Percentiles rank a stretch among this genome's conserved stretches.
Evolutionary conservation across 2,797 vertebrate species (phyloP).

Genomic region (Rhinichthys osculus): DNA sequence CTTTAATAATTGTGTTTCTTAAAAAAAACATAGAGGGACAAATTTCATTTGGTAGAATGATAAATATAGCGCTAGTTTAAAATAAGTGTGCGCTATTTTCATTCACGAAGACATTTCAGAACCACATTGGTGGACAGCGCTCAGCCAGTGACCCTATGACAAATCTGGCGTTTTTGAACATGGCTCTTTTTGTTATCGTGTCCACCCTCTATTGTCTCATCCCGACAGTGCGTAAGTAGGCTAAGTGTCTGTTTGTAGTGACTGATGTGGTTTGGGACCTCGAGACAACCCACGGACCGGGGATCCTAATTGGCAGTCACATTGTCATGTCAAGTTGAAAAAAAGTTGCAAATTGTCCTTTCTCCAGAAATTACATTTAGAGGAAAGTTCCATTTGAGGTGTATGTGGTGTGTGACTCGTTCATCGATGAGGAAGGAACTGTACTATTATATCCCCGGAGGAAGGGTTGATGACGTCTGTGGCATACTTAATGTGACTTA

Average conservation of each 20-base stretch:
- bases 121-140: constrained; percentile 52
- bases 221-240: constrained; percentile 7
- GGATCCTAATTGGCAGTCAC: constrained; percentile 53
- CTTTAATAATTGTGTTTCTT: constrained; percentile 2
- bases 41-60: not conserved
- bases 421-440: constrained; percentile 90
- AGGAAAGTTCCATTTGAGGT: constrained; percentile 76
- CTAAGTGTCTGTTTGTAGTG: constrained; percentile 22
- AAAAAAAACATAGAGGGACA: not conserved
- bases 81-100: not conserved
- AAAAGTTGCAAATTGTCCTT: constrained; percentile 65
- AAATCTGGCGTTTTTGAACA: not conserved
- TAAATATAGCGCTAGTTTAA: not conserved
- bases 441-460: constrained; percentile 96
- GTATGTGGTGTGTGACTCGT: constrained; percentile 86
- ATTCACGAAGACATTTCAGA: constrained; percentile 13
- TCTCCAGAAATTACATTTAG: constrained; percentile 56
- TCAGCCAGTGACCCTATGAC: not conserved
- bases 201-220: constrained; percentile 21
- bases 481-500: constrained; percentile 97
- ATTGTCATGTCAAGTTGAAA: constrained; percentile 53
- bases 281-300: constrained; percentile 45
- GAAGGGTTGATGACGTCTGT: constrained; percentile 98
- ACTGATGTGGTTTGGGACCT: constrained; percentile 23
- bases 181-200: constrained; percentile 18